Evolutionary conservation across 2,888 invertebrate genomes (phyloP).

Genomic region (Toxonevra muliebris): DNA sequence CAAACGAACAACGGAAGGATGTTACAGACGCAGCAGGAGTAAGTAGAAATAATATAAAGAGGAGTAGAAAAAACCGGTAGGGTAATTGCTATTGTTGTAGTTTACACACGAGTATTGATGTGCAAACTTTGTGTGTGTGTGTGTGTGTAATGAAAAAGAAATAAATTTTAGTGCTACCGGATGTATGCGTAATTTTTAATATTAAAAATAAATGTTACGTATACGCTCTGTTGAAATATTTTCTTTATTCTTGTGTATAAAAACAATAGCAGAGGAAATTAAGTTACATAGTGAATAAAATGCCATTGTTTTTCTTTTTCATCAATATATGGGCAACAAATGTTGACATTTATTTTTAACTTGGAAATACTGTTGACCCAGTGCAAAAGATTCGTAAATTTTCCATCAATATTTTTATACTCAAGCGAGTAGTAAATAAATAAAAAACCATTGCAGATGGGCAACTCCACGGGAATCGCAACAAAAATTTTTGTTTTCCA

Average conservation of each 20-base stretch:
- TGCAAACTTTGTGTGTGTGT: neutral
- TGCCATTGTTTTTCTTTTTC: too few relatives aligned
- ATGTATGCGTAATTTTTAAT: constrained; percentile 9
- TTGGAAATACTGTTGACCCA: too few relatives aligned
- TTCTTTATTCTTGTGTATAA: neutral
- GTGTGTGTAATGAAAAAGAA: neutral
- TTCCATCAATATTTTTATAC: too few relatives aligned
- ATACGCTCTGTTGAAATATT: neutral
- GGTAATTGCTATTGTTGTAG: neutral
- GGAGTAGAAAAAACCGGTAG: neutral
- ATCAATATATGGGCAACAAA: too few relatives aligned
- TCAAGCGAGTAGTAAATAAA: too few relatives aligned
- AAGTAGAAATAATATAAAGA: neutral
- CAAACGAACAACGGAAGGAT: constrained; percentile 33
- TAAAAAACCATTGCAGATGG: too few relatives aligned
- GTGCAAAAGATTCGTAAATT: too few relatives aligned
- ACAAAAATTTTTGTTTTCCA: too few relatives aligned
- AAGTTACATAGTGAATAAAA: neutral
- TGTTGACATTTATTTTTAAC: too few relatives aligned
- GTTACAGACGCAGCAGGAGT: constrained; percentile 24
- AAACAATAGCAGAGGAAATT: neutral
- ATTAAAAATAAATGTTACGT: constrained; percentile 4
- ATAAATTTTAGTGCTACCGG: neutral
- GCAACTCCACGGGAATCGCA: too few relatives aligned
- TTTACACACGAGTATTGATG: neutral